Evolutionary conservation across 1,140 invertebrate genomes (phyloP).

Genomic region (Bombus picipes): DNA sequence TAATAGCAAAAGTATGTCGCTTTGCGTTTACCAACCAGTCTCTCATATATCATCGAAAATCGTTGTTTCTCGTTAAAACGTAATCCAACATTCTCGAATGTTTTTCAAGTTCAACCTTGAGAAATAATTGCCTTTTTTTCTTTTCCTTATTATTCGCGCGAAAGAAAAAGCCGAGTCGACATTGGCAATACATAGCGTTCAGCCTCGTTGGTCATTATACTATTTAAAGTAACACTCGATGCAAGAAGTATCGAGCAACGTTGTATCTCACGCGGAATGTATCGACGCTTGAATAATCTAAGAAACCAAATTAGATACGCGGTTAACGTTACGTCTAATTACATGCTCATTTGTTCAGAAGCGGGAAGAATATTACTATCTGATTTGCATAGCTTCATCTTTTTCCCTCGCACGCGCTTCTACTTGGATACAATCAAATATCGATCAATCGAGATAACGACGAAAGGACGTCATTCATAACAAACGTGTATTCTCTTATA

Average conservation of each 20-base stretch:
- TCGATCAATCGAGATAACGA: not conserved
- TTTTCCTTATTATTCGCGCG: not conserved
- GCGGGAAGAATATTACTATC: not conserved
- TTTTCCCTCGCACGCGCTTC: not conserved
- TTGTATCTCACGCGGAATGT: not conserved
- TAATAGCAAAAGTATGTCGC: conserved; percentile 14
- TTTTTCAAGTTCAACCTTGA: not conserved
- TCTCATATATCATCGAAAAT: not conserved
- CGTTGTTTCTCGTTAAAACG: not conserved
- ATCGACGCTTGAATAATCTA: not conserved
- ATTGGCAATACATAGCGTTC: not conserved
- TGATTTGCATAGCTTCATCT: too few relatives aligned
- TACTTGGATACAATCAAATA: not conserved
- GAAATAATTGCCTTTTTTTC: not conserved
- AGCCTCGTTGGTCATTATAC: not conserved
- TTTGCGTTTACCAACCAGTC: not conserved
- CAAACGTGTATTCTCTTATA: not conserved
- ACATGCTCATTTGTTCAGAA: not conserved
- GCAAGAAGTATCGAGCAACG: not conserved
- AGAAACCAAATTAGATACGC: not conserved
- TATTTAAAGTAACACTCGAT: not conserved
- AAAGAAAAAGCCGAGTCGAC: not conserved
- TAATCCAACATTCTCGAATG: too few relatives aligned
- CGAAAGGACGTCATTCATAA: not conserved
- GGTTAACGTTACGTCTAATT: not conserved